Percentiles rank a stretch among this genome's conserved stretches.
These are phyloP conservation scores for Drosophila bifasciata DNA, from an alignment of 1,140 invertebrate genomes.

Conservation along the genomic window DNA sequence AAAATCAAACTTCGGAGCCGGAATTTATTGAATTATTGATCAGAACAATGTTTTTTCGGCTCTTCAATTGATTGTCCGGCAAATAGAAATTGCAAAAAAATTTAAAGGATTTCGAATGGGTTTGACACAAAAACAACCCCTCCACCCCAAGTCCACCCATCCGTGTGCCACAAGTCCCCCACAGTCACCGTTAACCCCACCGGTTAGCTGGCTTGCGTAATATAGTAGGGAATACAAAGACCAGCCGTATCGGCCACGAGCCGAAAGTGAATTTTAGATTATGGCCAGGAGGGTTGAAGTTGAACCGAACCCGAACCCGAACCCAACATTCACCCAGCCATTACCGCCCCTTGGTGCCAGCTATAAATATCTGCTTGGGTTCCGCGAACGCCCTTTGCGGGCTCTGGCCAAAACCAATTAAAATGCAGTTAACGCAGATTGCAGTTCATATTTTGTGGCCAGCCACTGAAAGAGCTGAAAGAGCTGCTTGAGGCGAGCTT, in stretches of 20 bases:
- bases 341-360: not conserved
- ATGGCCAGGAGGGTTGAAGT: not conserved
- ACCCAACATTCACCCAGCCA: too few species aligned
- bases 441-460: not conserved
- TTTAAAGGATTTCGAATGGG: constrained; percentile 2
- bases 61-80: not conserved
- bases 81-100: constrained; percentile 12
- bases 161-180: too few species aligned
- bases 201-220: not conserved
- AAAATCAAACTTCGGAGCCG: constrained; percentile 37
- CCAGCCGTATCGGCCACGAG: not conserved
- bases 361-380: not conserved
- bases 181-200: too few species aligned
- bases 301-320: not conserved
- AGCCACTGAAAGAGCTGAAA: too few species aligned
- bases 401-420: constrained; percentile 8
- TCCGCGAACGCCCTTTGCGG: not conserved
- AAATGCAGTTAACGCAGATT: constrained; percentile 10
- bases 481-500: too few species aligned
- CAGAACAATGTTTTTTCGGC: not conserved
- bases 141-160: too few species aligned
- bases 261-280: constrained; percentile 6
- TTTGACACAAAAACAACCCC: too few species aligned
- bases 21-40: constrained; percentile 39
- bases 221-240: constrained; percentile 2